Evolutionary conservation across 2,888 invertebrate genomes (phyloP).

Genomic region (Leptinotarsa rubiginosa): DNA sequence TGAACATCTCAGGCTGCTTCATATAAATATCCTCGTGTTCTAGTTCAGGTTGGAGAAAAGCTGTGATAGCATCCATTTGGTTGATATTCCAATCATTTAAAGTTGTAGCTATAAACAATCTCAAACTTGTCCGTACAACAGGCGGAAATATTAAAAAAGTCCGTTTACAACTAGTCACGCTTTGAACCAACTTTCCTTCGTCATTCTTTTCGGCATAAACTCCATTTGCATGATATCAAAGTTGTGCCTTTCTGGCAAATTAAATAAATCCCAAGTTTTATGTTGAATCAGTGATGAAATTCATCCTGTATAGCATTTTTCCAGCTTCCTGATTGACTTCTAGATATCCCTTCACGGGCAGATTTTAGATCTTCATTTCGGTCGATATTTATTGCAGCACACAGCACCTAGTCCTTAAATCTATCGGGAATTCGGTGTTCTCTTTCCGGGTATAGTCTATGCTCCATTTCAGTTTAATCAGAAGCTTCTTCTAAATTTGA

Average conservation of each 20-base stretch:
- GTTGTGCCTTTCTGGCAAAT: background rate
- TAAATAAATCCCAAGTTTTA: background rate
- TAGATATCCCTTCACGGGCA: background rate
- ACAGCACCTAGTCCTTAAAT: background rate
- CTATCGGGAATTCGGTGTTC: background rate
- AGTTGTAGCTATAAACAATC: background rate
- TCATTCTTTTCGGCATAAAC: background rate
- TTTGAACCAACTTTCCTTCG: background rate
- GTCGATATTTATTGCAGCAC: constrained; percentile 5
- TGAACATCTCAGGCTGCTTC: background rate
- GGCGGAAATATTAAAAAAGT: background rate
- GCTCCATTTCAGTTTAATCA: background rate
- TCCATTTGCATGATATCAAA: constrained; percentile 1
- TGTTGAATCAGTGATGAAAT: background rate
- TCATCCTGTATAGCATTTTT: background rate
- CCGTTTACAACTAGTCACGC: background rate
- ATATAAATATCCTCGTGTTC: background rate
- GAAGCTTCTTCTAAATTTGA: too few species aligned
- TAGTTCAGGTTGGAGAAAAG: background rate
- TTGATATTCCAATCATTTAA: background rate
- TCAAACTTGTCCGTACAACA: constrained; percentile 1
- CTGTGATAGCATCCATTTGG: background rate
- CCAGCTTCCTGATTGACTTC: constrained; percentile 7
- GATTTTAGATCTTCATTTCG: background rate
- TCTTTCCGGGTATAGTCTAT: background rate